Evolutionary conservation across 1,140 invertebrate genomes (phyloP).

Genomic region (Anoplophora glabripennis): DNA sequence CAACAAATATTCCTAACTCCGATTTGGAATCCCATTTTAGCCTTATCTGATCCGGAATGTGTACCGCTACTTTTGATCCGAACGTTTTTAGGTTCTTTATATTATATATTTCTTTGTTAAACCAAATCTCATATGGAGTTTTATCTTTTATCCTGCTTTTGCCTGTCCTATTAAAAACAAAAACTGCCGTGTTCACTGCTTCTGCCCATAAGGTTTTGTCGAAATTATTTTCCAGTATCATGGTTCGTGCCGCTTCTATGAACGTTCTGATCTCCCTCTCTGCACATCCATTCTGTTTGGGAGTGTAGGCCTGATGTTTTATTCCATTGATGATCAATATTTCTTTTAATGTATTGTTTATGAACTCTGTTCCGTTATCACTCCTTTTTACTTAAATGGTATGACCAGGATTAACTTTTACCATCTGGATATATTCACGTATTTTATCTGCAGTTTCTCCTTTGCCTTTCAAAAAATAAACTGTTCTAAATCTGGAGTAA

Average conservation of each 20-base stretch:
- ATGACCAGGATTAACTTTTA: slow-evolving; percentile 38
- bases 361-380: slow-evolving; percentile 49
- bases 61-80: too few species aligned
- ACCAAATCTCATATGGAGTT: too few species aligned
- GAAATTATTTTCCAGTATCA: slow-evolving; percentile 24
- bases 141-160: too few species aligned
- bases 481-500: slow-evolving; percentile 30
- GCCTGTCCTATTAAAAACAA: too few species aligned
- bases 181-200: too few species aligned
- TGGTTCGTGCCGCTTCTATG: slow-evolving; percentile 31
- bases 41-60: too few species aligned
- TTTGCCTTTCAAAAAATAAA: slow-evolving; percentile 42
- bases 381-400: slow-evolving; percentile 41
- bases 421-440: slow-evolving; percentile 31
- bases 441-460: slow-evolving; percentile 35
- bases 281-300: slow-evolving; percentile 49
- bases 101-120: too few species aligned
- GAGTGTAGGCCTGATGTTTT: slow-evolving; percentile 45
- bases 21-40: too few species aligned
- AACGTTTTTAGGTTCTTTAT: too few species aligned
- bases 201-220: too few species aligned
- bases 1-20: too few species aligned
- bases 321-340: slow-evolving; percentile 40
- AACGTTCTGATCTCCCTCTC: slow-evolving; percentile 43
- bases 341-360: slow-evolving; percentile 32